A percentile compares a stretch with the other conserved stretches of the same genome.
Conservation (phyloP, 37 sponge, comb jelly and placozoan species). For the Haliclona indistincta region DNA sequence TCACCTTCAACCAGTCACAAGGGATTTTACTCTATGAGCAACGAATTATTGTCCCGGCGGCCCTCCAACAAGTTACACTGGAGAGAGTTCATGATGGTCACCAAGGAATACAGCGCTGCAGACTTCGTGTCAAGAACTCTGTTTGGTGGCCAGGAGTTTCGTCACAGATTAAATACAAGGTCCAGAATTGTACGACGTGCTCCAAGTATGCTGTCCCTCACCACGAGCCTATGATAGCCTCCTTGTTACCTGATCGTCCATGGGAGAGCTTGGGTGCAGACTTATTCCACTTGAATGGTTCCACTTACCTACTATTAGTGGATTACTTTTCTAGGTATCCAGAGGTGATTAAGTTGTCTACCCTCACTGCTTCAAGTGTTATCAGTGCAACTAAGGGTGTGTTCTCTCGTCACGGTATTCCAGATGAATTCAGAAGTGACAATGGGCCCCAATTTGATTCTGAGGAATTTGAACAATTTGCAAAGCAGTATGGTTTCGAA, state of each 20-base stretch:
- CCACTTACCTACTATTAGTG: slow-evolving; percentile 1
- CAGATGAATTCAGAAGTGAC: slow-evolving; percentile 10
- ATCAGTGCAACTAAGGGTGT: slow-evolving; percentile 12
- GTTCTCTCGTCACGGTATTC: slow-evolving; percentile 22
- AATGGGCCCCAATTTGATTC: slow-evolving; percentile 29
- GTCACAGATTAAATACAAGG: slow-evolving; percentile 19
- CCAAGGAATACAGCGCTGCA: slow-evolving; percentile 45
- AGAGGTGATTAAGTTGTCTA: slow-evolving; percentile 7
- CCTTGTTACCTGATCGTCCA: slow-evolving; percentile 12
- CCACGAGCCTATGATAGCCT: slow-evolving; percentile 24
- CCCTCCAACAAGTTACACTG: slow-evolving; percentile 12
- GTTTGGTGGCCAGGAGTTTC: slow-evolving; percentile 66
- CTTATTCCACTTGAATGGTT: slow-evolving; percentile 3
- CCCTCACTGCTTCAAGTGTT: slow-evolving; percentile 10
- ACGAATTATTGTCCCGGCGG: slow-evolving; percentile 32
- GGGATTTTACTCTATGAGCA: not conserved
- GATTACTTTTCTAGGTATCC: slow-evolving; percentile 9
- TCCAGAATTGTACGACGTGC: slow-evolving; percentile 42
- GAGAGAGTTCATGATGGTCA: slow-evolving; percentile 47
- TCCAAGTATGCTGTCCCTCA: not conserved
- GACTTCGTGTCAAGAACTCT: slow-evolving; percentile 17
- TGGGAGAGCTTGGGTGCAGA: slow-evolving; percentile 13
- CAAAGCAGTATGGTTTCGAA: not conserved
- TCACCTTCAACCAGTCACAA: not conserved
- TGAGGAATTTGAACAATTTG: slow-evolving; percentile 16